Percentiles rank a stretch among this genome's conserved stretches.
Conservation (phyloP, 2,888 invertebrate genomes). For the Glyphotaelius pellucidus region DNA sequence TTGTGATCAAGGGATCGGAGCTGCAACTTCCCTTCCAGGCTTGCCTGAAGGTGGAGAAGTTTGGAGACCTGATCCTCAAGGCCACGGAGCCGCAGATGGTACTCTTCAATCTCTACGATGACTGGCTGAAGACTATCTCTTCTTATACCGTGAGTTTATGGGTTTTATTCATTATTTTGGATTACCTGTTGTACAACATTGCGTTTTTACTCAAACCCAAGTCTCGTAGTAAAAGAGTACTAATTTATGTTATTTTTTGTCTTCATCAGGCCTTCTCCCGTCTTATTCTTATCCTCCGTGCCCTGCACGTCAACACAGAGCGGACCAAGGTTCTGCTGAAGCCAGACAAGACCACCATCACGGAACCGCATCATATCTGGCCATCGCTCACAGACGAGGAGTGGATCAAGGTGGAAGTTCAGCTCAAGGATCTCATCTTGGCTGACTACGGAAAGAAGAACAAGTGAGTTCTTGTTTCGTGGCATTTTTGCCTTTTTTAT, state of each 20-base stretch:
- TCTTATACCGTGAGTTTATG: slow-evolving; percentile 89
- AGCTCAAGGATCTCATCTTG: slow-evolving; percentile 97
- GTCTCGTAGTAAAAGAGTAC: not conserved
- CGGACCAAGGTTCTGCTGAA: slow-evolving; percentile 98
- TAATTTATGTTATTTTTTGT: not conserved
- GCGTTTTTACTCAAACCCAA: not conserved
- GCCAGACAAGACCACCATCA: slow-evolving; percentile 99
- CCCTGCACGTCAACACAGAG: slow-evolving; percentile 99
- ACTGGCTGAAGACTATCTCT: slow-evolving; percentile 99
- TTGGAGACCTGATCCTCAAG: slow-evolving; percentile 98
- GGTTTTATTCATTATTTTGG: too few relatives aligned
- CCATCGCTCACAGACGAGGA: slow-evolving; percentile 98
- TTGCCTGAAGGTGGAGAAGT: slow-evolving; percentile 98
- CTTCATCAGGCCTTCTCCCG: slow-evolving; percentile 91
- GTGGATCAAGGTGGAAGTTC: slow-evolving; percentile 99
- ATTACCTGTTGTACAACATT: not conserved
- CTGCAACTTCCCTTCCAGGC: slow-evolving; percentile 99
- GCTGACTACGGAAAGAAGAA: slow-evolving; percentile 99
- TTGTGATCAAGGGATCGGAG: slow-evolving; percentile 99
- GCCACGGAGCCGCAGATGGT: slow-evolving; percentile 99
- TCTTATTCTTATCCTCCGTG: slow-evolving; percentile 96
- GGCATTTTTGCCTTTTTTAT: not conserved
- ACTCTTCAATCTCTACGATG: slow-evolving; percentile 98
- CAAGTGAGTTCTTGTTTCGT: slow-evolving; percentile 80
- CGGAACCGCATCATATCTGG: slow-evolving; percentile 99